A percentile compares a stretch with the other conserved stretches of the same genome.
These are phyloP conservation scores for honey bee (Apis mellifera) DNA, from an alignment of 1,140 invertebrate species.

Conservation along the genomic window DNA sequence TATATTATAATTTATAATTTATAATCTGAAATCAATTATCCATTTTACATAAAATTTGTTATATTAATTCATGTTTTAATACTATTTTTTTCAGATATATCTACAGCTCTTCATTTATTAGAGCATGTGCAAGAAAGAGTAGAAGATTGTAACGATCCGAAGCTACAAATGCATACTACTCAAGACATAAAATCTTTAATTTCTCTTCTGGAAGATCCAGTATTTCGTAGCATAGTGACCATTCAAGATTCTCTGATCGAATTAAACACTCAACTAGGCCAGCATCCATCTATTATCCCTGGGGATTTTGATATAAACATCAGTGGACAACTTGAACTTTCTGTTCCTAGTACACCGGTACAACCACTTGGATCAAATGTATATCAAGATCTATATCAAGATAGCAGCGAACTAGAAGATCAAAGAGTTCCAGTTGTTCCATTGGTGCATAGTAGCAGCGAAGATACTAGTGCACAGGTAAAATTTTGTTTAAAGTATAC, in stretches of 20 bases:
- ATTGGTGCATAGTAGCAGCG: slow-evolving; percentile 81
- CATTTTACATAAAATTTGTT: not conserved
- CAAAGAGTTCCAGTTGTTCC: slow-evolving; percentile 82
- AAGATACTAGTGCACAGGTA: slow-evolving; percentile 80
- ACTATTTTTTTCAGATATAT: slow-evolving; percentile 79
- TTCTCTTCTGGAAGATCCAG: slow-evolving; percentile 94
- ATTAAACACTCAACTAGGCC: slow-evolving; percentile 89
- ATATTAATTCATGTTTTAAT: not conserved
- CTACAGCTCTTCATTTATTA: slow-evolving; percentile 83
- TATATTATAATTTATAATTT: not conserved
- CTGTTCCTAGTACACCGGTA: slow-evolving; percentile 79
- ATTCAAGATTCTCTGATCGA: slow-evolving; percentile 93
- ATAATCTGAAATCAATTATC: not conserved
- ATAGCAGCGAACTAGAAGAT: slow-evolving; percentile 80
- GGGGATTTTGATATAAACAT: slow-evolving; percentile 95
- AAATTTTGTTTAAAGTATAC: not conserved
- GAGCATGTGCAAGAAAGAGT: slow-evolving; percentile 84
- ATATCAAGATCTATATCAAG: slow-evolving; percentile 77
- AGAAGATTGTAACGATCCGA: slow-evolving; percentile 82
- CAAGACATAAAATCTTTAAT: slow-evolving; percentile 94
- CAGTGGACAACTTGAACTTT: slow-evolving; percentile 85
- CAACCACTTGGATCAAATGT: slow-evolving; percentile 76
- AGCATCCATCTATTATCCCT: slow-evolving; percentile 95
- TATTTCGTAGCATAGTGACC: slow-evolving; percentile 95
- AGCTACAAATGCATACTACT: slow-evolving; percentile 85